phyloP scores from a whole-genome alignment of 2,113 vertebrate species.

The Progne subis region DNA sequence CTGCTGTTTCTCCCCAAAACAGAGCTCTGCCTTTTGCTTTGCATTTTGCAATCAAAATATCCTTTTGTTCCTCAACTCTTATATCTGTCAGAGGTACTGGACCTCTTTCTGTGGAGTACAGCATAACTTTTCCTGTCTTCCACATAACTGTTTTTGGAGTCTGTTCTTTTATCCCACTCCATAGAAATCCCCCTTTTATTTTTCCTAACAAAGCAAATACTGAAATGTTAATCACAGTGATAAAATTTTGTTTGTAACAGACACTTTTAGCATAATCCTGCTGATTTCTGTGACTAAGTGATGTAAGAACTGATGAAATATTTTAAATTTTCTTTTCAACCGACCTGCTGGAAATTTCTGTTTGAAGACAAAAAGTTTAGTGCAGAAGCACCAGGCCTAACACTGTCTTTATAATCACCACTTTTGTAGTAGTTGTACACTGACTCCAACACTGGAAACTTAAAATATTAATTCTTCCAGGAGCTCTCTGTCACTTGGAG shows the following conservation, averaged over 20 bases:
- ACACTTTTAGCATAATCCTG: background rate
- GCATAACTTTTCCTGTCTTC: background rate
- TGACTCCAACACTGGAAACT: background rate
- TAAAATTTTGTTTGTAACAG: background rate
- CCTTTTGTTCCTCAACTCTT: background rate
- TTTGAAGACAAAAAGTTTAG: background rate
- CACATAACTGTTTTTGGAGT: rapidly evolving
- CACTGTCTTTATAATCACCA: background rate
- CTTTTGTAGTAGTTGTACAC: background rate
- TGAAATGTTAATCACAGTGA: background rate
- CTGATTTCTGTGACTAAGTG: background rate
- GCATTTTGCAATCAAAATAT: background rate
- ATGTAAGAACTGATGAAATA: background rate
- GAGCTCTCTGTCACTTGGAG: constrained; percentile 88
- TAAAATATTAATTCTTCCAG: constrained; percentile 68
- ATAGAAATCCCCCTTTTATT: background rate
- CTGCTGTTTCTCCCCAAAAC: background rate
- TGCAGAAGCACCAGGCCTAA: background rate
- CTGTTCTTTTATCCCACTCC: background rate
- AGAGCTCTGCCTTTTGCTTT: background rate
- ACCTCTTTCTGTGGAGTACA: background rate
- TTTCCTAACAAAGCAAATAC: background rate
- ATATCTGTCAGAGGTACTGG: rapidly evolving
- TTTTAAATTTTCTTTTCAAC: background rate
- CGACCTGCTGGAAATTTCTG: background rate